phyloP scores from a whole-genome alignment of 2,888 invertebrate genomes.

The Lucinisca nassula region DNA sequence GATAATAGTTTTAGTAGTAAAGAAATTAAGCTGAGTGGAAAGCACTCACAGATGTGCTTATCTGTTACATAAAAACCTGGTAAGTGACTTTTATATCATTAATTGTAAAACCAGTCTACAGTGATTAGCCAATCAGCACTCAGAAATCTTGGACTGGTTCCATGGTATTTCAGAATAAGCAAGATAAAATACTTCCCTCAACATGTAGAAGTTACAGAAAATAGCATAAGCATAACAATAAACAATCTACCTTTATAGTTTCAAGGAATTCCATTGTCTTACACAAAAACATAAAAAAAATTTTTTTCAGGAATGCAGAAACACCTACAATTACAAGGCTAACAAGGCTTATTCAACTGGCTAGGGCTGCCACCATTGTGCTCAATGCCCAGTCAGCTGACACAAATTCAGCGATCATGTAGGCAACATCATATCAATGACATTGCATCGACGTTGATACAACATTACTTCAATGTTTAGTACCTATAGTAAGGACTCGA shows the following conservation, averaged over 20 bases:
- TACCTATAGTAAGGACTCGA: too few species aligned
- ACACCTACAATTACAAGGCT: too few species aligned
- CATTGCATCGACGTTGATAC: too few species aligned
- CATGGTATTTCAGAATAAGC: background rate
- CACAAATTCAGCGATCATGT: too few species aligned
- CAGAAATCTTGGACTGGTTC: background rate
- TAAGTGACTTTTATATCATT: slow-evolving; percentile 9
- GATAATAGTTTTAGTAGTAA: background rate
- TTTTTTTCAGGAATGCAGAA: background rate
- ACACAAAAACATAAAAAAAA: background rate
- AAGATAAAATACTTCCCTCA: background rate
- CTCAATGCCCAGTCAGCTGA: too few species aligned
- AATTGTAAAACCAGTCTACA: slow-evolving; percentile 13
- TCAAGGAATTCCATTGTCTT: background rate
- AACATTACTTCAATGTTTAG: too few species aligned
- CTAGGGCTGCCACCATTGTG: too few species aligned
- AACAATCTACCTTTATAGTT: background rate
- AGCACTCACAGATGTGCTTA: slow-evolving; percentile 7
- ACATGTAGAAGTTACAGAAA: background rate
- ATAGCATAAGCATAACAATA: background rate
- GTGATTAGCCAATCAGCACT: slow-evolving; percentile 12
- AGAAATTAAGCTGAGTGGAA: background rate
- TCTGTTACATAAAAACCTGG: slow-evolving; percentile 3
- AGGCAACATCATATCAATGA: too few species aligned
- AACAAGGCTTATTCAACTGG: too few species aligned